Conservation (phyloP, 92 coral and sea anemone genomes). For the Hydrozoanthus gracilis region DNA sequence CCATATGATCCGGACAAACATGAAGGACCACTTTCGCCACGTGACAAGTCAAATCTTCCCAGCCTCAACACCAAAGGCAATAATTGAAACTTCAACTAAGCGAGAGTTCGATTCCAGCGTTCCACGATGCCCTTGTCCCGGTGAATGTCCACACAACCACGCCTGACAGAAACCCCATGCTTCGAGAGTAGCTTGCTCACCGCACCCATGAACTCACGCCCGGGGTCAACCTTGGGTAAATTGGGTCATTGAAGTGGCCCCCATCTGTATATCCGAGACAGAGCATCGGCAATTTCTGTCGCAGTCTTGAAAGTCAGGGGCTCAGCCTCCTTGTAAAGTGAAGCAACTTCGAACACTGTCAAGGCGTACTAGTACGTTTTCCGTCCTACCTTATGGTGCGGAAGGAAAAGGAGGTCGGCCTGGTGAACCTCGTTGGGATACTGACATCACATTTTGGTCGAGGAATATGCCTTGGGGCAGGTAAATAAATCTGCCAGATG, state of each 20-base stretch:
- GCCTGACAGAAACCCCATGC: background rate
- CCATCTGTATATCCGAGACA: conserved; percentile 15
- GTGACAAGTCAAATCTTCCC: no score
- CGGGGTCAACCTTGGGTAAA: background rate
- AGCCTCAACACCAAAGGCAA: no score
- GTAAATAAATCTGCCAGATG: background rate
- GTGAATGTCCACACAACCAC: background rate
- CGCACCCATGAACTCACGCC: background rate
- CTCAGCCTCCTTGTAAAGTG: background rate
- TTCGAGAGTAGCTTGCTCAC: background rate
- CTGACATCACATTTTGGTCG: background rate
- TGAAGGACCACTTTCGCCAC: no score
- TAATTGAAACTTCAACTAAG: no score
- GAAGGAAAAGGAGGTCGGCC: conserved; percentile 8
- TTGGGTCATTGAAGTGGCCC: conserved; percentile 11
- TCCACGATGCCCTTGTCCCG: background rate
- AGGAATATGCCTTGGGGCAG: background rate
- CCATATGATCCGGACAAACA: no score
- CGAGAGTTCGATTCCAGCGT: background rate
- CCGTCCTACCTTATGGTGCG: conserved; percentile 8
- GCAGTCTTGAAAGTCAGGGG: background rate
- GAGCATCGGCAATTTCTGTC: conserved; percentile 34
- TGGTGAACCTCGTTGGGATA: conserved; percentile 27
- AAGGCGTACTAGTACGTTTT: background rate
- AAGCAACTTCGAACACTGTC: background rate